These are phyloP conservation scores for Pinna nobilis DNA, from an alignment of 1,140 invertebrate species.

Conservation along the genomic window DNA sequence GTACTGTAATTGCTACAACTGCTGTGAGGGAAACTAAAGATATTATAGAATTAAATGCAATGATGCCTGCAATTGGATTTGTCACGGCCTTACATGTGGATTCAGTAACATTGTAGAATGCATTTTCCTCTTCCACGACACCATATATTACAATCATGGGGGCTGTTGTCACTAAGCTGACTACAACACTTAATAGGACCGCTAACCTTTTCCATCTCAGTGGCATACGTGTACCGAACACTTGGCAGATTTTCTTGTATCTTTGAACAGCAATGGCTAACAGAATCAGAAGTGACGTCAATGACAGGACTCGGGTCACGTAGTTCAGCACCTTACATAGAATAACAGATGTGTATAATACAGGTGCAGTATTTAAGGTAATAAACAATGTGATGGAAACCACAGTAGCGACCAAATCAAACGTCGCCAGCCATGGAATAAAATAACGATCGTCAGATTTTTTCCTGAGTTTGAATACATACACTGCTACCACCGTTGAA, in stretches of 20 bases:
- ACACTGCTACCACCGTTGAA: conserved; percentile 27
- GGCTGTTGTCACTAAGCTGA: background rate
- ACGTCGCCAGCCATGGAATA: conserved; percentile 31
- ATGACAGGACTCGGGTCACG: conserved; percentile 1
- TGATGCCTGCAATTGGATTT: too few species aligned
- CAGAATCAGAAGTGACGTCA: background rate
- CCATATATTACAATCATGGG: too few species aligned
- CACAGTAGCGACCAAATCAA: conserved; percentile 25
- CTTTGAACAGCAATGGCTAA: conserved; percentile 8
- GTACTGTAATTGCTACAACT: too few species aligned
- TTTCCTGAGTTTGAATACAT: conserved; percentile 30
- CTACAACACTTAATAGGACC: conserved; percentile 1
- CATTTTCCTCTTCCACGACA: too few species aligned
- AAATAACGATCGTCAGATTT: conserved; percentile 33
- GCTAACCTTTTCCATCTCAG: background rate
- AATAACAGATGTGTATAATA: background rate
- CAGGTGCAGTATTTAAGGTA: background rate
- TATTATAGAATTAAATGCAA: too few species aligned
- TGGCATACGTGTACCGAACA: background rate
- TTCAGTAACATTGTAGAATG: too few species aligned
- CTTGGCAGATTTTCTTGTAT: conserved; percentile 6
- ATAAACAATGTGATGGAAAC: conserved; percentile 11
- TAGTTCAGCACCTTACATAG: conserved; percentile 8
- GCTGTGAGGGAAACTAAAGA: too few species aligned
- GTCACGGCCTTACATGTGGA: too few species aligned